Percentiles rank a stretch among this genome's conserved stretches.
Evolutionary conservation across 1,140 invertebrate genomes (phyloP).

Genomic region (Drosophila pandora): DNA sequence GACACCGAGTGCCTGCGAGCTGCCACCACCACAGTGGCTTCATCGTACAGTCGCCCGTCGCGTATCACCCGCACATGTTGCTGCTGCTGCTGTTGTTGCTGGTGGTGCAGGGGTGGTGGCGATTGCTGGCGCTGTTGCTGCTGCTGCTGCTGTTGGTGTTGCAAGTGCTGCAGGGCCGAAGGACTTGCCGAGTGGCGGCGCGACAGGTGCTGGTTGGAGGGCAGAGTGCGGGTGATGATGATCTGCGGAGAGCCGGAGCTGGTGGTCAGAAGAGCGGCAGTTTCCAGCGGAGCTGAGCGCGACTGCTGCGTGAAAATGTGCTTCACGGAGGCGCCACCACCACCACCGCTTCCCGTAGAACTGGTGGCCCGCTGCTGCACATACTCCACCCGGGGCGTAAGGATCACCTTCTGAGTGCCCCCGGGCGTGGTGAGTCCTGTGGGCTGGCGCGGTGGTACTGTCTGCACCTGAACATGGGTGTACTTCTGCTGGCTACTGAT

Average conservation of each 20-base stretch:
- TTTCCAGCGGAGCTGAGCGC: slow-evolving; percentile 14
- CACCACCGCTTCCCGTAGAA: slow-evolving; percentile 15
- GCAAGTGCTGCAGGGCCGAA: slow-evolving; percentile 52
- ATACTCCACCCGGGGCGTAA: slow-evolving; percentile 76
- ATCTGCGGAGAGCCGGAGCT: slow-evolving; percentile 58
- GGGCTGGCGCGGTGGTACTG: slow-evolving; percentile 70
- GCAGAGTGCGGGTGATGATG: slow-evolving; percentile 70
- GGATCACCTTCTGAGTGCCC: slow-evolving; percentile 78
- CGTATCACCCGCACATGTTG: slow-evolving; percentile 79
- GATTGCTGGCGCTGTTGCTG: slow-evolving; percentile 28
- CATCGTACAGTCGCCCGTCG: slow-evolving; percentile 78
- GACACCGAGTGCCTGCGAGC: slow-evolving; percentile 70
- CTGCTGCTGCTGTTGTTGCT: slow-evolving; percentile 43
- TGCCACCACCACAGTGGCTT: slow-evolving; percentile 46
- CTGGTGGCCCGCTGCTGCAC: slow-evolving; percentile 59
- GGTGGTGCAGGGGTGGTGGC: slow-evolving; percentile 70
- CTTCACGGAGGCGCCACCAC: slow-evolving; percentile 29
- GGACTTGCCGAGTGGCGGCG: slow-evolving; percentile 77
- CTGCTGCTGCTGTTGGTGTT: slow-evolving; percentile 21
- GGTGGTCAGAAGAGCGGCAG: slow-evolving; percentile 41
- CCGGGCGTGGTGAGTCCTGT: slow-evolving; percentile 59
- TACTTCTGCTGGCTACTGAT: slow-evolving; percentile 46
- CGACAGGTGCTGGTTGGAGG: slow-evolving; percentile 57
- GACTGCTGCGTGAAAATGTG: slow-evolving; percentile 58
- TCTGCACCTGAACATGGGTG: slow-evolving; percentile 78